phyloP scores from a whole-genome alignment of 2,113 vertebrate species.

The Entomyzon cyanotis region DNA sequence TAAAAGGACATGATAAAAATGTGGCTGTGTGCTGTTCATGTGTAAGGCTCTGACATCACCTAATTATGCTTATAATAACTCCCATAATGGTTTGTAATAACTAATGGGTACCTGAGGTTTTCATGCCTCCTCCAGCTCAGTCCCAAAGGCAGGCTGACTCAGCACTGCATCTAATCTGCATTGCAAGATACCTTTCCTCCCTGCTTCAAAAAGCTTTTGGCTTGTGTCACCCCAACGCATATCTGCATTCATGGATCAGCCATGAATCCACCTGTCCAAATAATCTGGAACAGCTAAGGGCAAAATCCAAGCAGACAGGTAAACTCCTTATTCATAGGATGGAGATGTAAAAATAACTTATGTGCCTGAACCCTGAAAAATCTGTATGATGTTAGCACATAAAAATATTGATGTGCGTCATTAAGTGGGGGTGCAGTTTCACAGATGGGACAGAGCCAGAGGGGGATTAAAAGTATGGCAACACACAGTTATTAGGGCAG shows the following conservation, averaged over 20 bases:
- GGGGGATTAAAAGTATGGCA: background rate
- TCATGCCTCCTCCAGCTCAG: background rate
- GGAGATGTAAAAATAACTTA: background rate
- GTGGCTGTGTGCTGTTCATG: background rate
- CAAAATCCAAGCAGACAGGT: background rate
- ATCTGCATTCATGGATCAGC: background rate
- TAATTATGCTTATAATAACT: background rate
- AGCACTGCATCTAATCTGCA: background rate
- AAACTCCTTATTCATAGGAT: background rate
- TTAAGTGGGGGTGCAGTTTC: background rate
- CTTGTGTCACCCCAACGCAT: background rate
- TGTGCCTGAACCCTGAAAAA: background rate
- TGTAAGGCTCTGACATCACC: conserved; percentile 33
- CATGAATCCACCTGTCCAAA: background rate
- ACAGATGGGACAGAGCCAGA: background rate
- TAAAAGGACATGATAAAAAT: background rate
- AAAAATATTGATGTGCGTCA: background rate
- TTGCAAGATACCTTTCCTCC: background rate
- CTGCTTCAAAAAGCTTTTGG: background rate
- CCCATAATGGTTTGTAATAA: background rate
- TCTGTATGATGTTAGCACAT: background rate
- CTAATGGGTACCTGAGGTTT: background rate
- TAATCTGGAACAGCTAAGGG: background rate
- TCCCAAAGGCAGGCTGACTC: background rate
- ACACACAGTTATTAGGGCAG: background rate